phyloP scores from a whole-genome alignment of 1,140 invertebrate genomes.

The Drosophila subobscura region DNA sequence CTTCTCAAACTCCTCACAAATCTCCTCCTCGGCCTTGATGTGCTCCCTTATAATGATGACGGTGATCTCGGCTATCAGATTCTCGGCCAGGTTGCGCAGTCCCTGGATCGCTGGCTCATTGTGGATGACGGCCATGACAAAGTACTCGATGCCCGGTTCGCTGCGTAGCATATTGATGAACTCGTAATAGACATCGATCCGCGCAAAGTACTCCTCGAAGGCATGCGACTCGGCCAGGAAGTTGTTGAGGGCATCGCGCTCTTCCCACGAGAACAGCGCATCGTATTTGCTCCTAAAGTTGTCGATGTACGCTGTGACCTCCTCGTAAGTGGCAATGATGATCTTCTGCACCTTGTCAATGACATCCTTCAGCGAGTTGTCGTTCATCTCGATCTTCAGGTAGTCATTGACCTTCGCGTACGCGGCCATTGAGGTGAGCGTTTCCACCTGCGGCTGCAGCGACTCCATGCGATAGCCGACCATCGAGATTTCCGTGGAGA shows the following conservation, averaged over 20 bases:
- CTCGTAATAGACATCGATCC: conserved; percentile 86
- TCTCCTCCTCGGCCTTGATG: conserved; percentile 86
- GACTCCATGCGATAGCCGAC: conserved; percentile 83
- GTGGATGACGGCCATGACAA: conserved; percentile 85
- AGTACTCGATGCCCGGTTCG: conserved; percentile 87
- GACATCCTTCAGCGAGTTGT: conserved; percentile 64
- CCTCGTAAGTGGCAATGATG: conserved; percentile 72
- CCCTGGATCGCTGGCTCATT: conserved; percentile 84
- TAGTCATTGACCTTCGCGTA: conserved; percentile 56
- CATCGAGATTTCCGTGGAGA: conserved; percentile 83
- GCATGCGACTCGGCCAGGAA: conserved; percentile 83
- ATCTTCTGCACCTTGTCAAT: conserved; percentile 71
- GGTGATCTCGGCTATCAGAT: conserved; percentile 84
- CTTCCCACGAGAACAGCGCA: conserved; percentile 78
- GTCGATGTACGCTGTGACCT: conserved; percentile 80
- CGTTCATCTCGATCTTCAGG: conserved; percentile 74
- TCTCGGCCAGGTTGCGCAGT: conserved; percentile 83
- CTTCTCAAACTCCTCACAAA: conserved; percentile 87
- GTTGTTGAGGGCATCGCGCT: conserved; percentile 55
- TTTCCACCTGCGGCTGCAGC: conserved; percentile 83
- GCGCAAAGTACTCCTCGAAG: conserved; percentile 86
- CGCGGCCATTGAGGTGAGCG: conserved; percentile 31
- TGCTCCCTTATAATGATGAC: conserved; percentile 84
- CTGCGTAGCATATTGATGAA: conserved; percentile 86
- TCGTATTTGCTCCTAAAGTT: conserved; percentile 76